phyloP scores from a whole-genome alignment of 2,888 invertebrate species.

The Eudasyphora cyanicolor region DNA sequence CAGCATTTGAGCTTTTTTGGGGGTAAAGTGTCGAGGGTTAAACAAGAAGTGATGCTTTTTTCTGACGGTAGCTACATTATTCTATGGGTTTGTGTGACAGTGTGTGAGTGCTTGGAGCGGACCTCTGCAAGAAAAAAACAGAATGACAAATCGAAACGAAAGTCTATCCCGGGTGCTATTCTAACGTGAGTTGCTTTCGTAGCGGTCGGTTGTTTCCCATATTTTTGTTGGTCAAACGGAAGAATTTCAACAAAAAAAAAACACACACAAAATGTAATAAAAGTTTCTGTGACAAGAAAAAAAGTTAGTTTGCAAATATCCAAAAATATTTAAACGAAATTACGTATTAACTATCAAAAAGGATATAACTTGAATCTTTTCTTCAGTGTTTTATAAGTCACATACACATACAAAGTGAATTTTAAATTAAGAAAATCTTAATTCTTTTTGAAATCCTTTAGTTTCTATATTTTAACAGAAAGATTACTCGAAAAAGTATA shows the following conservation, averaged over 20 bases:
- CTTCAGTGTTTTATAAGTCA: no score
- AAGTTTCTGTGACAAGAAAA: constrained; percentile 19
- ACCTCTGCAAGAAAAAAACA: constrained; percentile 51
- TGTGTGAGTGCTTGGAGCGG: constrained; percentile 30
- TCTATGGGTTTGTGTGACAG: constrained; percentile 1
- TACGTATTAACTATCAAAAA: no score
- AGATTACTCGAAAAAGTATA: constrained; percentile 35
- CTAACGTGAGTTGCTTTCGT: constrained; percentile 67
- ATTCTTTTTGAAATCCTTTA: constrained; percentile 10
- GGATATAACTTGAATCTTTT: no score
- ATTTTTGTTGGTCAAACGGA: constrained; percentile 44
- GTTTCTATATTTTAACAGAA: neutral
- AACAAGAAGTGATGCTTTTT: constrained; percentile 35
- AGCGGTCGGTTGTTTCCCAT: constrained; percentile 59
- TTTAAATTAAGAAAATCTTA: neutral
- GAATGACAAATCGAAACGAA: constrained; percentile 44
- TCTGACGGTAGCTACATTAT: neutral
- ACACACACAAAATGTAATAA: constrained; percentile 30
- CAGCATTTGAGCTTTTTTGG: constrained; percentile 34
- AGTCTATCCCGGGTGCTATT: constrained; percentile 67
- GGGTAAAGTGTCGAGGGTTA: constrained; percentile 32
- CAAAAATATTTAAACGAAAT: constrained; percentile 16
- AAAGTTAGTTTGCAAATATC: constrained; percentile 27
- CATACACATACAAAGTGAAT: neutral
- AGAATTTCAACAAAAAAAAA: constrained; percentile 32